Evolutionary conservation across 30 jellyfish, hydroid and myxozoan genomes (phyloP), one percentile per base, ranked within the genome.

Genomic region (Aurelia sp.): DNA sequence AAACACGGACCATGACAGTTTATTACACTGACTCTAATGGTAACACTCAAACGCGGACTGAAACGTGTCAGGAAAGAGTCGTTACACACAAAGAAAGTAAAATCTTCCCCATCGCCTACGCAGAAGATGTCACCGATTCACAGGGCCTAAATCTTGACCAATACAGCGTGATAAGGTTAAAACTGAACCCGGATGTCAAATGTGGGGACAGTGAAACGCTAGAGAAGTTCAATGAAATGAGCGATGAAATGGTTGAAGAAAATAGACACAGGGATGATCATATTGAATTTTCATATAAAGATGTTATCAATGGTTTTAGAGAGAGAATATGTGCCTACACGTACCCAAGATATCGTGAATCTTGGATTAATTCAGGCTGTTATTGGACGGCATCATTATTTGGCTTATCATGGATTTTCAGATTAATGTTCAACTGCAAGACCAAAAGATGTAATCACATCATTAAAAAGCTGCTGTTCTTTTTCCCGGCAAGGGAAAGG

Each of bases 141-240:
- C 80, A 64, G 44, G 84, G 86, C 57, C 96, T 60, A 9, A 21
- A 33, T 41, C 40, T 73, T 37, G 85, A 78, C 33, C 16, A 22
- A 41, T 13, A 48, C 55, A 57, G 90, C 13, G 88, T 88, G 17
- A 78, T 89, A 15, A 75, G 92, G 17, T 30, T 88, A 27, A 78
- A 78, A 64, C 78, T 88, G 30, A n/a, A 76, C 7, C 60, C 60
- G 23, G 91, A 78, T 10, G 78, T 88, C 11, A 30, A 47, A 19
- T 88, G 76, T 53, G 92, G 91, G 9, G 91, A 88, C 67, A 77
- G 21, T 2, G 96, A 88, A 72, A 88, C 96, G 19, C 4, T n/a
- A 30, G 22, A 13, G 4, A 60, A 62, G 22, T 79, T 88, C 61
- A 11, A 19, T 1, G 84, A 88, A 18, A 61, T 71, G 79, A 48